These are phyloP conservation scores for Coptotermes formosanus DNA, from an alignment of 1,140 invertebrate species.

Conservation along the genomic window DNA sequence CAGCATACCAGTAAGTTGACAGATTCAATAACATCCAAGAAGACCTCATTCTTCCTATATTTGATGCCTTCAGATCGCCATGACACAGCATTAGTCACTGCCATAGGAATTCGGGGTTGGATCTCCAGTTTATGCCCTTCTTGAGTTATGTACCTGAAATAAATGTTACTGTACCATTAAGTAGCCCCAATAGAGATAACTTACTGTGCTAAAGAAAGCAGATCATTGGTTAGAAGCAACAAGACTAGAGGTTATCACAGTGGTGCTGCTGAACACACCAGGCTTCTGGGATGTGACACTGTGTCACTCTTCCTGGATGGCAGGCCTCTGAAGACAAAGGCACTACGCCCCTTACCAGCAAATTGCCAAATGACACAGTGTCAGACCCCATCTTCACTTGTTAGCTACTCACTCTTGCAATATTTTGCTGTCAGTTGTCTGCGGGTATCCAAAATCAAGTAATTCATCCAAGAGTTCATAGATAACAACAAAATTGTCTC, in stretches of 20 bases:
- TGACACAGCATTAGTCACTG: slow-evolving; percentile 99
- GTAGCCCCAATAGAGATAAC: no score
- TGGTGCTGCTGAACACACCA: no score
- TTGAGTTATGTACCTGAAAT: slow-evolving; percentile 77
- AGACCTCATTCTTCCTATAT: slow-evolving; percentile 99
- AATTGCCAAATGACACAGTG: no score
- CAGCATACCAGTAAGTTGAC: slow-evolving; percentile 83
- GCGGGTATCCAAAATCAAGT: slow-evolving; percentile 99
- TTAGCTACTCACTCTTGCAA: slow-evolving; percentile 80
- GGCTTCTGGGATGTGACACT: no score
- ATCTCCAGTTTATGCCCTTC: slow-evolving; percentile 98
- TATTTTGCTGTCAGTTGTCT: slow-evolving; percentile 99
- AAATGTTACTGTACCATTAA: slow-evolving; percentile 24
- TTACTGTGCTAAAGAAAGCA: no score
- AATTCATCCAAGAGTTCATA: slow-evolving; percentile 98
- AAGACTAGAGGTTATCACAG: no score
- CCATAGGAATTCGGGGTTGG: slow-evolving; percentile 94
- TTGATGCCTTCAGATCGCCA: slow-evolving; percentile 99
- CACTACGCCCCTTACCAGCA: no score
- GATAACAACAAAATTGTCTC: slow-evolving; percentile 99
- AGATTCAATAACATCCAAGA: slow-evolving; percentile 99
- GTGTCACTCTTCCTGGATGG: no score
- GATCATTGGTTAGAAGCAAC: no score
- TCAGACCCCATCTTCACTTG: no score
- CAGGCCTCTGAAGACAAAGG: no score